Percentiles rank a stretch among this genome's conserved stretches.
These are phyloP conservation scores for Barypeithes pellucidus DNA, from an alignment of 2,888 invertebrate genomes.

Conservation along the genomic window DNA sequence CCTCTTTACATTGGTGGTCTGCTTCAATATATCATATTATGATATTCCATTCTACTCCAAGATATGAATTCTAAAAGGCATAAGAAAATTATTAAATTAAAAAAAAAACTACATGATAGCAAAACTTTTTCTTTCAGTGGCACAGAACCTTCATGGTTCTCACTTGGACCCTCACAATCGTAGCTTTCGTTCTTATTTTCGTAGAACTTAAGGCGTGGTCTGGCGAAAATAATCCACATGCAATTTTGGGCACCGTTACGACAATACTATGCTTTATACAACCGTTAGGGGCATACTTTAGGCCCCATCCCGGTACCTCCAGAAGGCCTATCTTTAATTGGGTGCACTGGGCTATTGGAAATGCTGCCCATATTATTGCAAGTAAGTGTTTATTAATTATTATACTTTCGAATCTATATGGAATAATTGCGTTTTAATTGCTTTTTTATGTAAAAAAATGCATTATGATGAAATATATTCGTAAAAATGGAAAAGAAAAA, in stretches of 20 bases:
- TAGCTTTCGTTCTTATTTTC: conserved; percentile 87
- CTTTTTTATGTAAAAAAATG: too few relatives aligned
- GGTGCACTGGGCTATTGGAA: conserved; percentile 92
- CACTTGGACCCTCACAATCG: conserved; percentile 85
- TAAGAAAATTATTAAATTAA: too few relatives aligned
- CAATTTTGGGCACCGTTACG: conserved; percentile 86
- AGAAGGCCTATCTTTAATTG: conserved; percentile 91
- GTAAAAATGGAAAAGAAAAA: too few relatives aligned
- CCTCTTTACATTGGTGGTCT: too few relatives aligned
- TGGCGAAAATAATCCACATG: conserved; percentile 84
- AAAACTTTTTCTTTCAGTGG: conserved; percentile 75
- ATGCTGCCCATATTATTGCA: conserved; percentile 88
- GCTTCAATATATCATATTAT: too few relatives aligned
- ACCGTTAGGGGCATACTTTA: conserved; percentile 88
- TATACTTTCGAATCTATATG: too few relatives aligned
- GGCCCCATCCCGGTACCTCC: conserved; percentile 86
- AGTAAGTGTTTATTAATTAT: too few relatives aligned
- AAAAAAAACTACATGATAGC: too few relatives aligned
- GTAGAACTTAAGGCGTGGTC: conserved; percentile 86
- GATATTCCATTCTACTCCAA: too few relatives aligned
- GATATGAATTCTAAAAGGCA: too few relatives aligned
- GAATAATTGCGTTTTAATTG: too few relatives aligned
- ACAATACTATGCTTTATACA: conserved; percentile 87
- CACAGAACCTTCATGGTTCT: conserved; percentile 89
- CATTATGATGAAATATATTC: too few relatives aligned